These are phyloP conservation scores for Pterostichus madidus DNA, from an alignment of 2,888 invertebrate species.

Conservation along the genomic window DNA sequence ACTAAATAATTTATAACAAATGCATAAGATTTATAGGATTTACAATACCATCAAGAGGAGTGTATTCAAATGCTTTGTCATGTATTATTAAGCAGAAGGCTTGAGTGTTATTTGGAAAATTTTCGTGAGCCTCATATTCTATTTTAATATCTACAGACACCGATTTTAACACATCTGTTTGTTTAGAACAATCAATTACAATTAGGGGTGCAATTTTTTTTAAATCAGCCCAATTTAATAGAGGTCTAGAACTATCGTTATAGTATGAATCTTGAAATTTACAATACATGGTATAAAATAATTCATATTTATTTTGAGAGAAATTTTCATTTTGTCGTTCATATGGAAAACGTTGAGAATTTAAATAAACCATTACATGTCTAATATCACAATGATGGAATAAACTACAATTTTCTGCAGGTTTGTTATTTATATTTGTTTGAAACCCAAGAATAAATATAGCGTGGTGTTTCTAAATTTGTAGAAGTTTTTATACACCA, in stretches of 20 bases:
- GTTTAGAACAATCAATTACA: slow-evolving; percentile 70
- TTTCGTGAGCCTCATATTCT: slow-evolving; percentile 66
- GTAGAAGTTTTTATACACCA: slow-evolving; percentile 72
- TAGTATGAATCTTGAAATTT: slow-evolving; percentile 56
- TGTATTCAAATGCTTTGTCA: slow-evolving; percentile 62
- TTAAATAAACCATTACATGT: slow-evolving; percentile 56
- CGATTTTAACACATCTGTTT: slow-evolving; percentile 68
- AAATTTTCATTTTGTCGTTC: slow-evolving; percentile 58
- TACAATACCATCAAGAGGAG: background rate
- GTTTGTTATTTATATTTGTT: slow-evolving; percentile 56
- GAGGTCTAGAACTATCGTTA: slow-evolving; percentile 72
- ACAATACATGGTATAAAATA: slow-evolving; percentile 43
- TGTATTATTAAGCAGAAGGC: slow-evolving; percentile 69
- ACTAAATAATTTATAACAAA: background rate
- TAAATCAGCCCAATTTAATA: slow-evolving; percentile 48
- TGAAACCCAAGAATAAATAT: slow-evolving; percentile 62
- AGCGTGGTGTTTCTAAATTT: slow-evolving; percentile 55
- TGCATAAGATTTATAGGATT: background rate
- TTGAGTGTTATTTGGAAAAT: slow-evolving; percentile 68
- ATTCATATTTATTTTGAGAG: slow-evolving; percentile 31
- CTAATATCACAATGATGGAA: slow-evolving; percentile 55
- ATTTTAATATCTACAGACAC: slow-evolving; percentile 59
- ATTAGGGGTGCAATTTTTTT: slow-evolving; percentile 69
- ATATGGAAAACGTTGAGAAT: slow-evolving; percentile 59
- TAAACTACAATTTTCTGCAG: slow-evolving; percentile 34